A percentile compares a stretch with the other conserved stretches of the same genome.
These are phyloP conservation scores for Troilus luridus DNA, from an alignment of 2,888 invertebrate genomes.

Conservation along the genomic window DNA sequence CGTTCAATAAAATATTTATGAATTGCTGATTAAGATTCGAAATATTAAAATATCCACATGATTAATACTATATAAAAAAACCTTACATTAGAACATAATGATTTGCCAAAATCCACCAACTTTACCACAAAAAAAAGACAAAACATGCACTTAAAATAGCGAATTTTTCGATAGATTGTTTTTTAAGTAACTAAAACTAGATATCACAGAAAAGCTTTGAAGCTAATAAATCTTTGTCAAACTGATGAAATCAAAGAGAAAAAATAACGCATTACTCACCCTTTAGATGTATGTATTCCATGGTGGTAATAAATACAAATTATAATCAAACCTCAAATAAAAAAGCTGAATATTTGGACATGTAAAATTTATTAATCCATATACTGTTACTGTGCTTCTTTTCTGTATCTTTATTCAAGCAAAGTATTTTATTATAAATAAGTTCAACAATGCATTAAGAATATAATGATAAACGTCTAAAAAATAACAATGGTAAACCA, in stretches of 20 bases:
- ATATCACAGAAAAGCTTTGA: slow-evolving; percentile 1
- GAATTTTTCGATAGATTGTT: not conserved
- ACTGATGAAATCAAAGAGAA: slow-evolving; percentile 46
- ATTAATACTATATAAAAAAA: not conserved
- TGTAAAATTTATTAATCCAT: slow-evolving; percentile 5
- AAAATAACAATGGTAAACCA: not conserved
- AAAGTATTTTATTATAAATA: slow-evolving; percentile 6
- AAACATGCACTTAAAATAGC: not conserved
- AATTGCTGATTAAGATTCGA: not conserved
- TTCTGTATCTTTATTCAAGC: slow-evolving; percentile 17
- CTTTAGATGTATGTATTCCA: not conserved
- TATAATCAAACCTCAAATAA: not conserved
- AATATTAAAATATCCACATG: not conserved
- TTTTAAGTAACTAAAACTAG: not conserved
- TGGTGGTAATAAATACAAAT: not conserved
- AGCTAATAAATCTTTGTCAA: not conserved
- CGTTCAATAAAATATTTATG: not conserved
- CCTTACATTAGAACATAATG: not conserved
- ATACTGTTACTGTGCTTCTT: not conserved
- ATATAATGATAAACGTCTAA: not conserved
- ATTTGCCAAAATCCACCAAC: not conserved
- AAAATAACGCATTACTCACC: slow-evolving; percentile 33
- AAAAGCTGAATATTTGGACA: not conserved
- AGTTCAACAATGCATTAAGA: not conserved
- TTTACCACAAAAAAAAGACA: not conserved